Percentiles rank a stretch among this genome's conserved stretches.
phyloP scores from a whole-genome alignment of 92 coral and sea anemone species.

The Metridium senile region DNA sequence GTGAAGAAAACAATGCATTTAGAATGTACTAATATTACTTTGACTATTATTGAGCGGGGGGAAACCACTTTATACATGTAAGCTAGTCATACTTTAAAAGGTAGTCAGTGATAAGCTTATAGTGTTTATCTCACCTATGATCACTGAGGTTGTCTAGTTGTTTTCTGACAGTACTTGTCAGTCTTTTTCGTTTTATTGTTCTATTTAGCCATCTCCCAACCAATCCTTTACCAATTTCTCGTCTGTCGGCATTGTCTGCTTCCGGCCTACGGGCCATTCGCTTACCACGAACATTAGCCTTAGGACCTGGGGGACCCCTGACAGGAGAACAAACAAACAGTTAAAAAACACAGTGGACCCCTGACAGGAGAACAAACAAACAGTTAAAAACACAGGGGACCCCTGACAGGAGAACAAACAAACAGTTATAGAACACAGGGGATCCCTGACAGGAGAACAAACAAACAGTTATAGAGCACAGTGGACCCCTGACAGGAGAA shows the following conservation, averaged over 20 bases:
- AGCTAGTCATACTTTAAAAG: no score
- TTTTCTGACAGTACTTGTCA: conserved; percentile 81
- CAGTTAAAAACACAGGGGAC: neutral
- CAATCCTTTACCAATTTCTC: conserved; percentile 88
- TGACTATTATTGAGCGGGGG: no score
- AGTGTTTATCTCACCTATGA: conserved; percentile 92
- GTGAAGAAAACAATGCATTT: no score
- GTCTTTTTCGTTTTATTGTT: conserved; percentile 81
- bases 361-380: neutral
- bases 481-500: neutral
- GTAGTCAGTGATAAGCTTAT: no score
- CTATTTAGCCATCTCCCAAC: conserved; percentile 95
- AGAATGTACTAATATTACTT: no score
- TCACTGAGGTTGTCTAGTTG: conserved; percentile 82
- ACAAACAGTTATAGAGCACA: neutral
- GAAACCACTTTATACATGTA: no score
- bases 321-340: neutral
- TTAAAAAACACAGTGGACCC: neutral
- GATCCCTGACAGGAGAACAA: neutral
- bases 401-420: neutral
- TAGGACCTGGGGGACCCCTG: conserved; percentile 32
- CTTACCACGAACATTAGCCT: conserved; percentile 77
- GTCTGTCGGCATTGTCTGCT: conserved; percentile 68
- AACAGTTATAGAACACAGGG: neutral
- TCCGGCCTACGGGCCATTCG: conserved; percentile 70